Evolutionary conservation across 2,797 vertebrate genomes (phyloP), one percentile per base, ranked within the genome.

Genomic region (Microcaecilia unicolor): DNA sequence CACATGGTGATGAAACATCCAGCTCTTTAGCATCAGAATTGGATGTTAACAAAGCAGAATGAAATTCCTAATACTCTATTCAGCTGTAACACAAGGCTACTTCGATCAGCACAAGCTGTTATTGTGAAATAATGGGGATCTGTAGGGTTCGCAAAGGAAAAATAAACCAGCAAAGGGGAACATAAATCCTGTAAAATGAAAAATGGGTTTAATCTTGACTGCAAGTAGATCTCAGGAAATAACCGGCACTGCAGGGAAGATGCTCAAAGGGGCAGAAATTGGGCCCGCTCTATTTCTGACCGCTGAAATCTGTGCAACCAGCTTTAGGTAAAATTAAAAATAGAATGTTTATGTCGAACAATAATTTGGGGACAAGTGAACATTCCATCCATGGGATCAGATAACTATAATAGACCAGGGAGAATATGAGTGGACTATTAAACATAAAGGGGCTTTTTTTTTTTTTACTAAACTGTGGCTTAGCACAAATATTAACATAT

Each of bases 281-380:
- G 35, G 2, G 36, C 43, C 54, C 53, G 54, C 35, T 23, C 41
- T 35, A 36, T 48, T 55, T 34, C 49, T 51, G 40, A 37, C 32
- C 43, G 18, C 46, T 32, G 43, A 44, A 67, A 72, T 56, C 36
- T 27, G 44, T 2, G 3, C 45, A 62, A 26, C 13, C 72, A 58
- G 63, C 61, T 72, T 50, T 3, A 1, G 61, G 61, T 69, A 67
- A 73, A 52, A 64, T n/a, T 51, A 55, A 66, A 78, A 79, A 74
- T 51, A 74, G 66, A 53, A 34, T 22, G 47, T 36, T 49, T 21
- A 58, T 41, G 54, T 50, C 39, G 32, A 15, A 31, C 18, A 41
- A 44, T 4, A 15, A 11, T 0, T 4, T 31, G 20, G 20, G 26
- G 9, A 51, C 21, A 34, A 35, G 15, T 24, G 18, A 46, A 30